These are phyloP conservation scores for Pica pica DNA, from an alignment of 2,113 vertebrate genomes.

Conservation along the genomic window DNA sequence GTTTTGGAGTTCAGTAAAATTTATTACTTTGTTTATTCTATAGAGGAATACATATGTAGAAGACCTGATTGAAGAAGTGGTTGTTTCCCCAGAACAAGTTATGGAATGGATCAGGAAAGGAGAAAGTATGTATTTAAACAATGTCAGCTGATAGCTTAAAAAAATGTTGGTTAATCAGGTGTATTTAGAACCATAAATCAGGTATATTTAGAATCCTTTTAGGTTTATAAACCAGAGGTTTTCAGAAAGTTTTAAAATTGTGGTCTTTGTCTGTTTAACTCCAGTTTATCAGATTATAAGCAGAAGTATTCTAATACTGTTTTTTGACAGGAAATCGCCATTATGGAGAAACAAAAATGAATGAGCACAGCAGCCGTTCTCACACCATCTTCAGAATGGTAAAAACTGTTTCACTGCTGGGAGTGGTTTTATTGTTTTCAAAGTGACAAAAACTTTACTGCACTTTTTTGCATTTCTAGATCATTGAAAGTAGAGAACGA, in stretches of 20 bases:
- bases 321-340: constrained; percentile 84
- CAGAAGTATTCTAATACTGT: neutral
- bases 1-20: neutral
- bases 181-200: neutral
- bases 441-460: neutral
- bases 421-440: neutral
- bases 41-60: constrained; percentile 93
- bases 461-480: constrained; percentile 66
- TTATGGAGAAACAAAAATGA: constrained; percentile 96
- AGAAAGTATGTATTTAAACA: constrained; percentile 82
- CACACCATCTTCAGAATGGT: constrained; percentile 98
- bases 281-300: neutral
- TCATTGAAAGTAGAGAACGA: constrained; percentile 90
- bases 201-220: neutral
- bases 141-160: neutral
- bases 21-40: neutral
- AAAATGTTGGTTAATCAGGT: neutral
- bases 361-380: constrained; percentile 92
- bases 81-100: constrained; percentile 83
- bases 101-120: constrained; percentile 90
- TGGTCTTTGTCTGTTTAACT: neutral
- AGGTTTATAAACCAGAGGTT: neutral
- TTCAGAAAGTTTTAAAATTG: neutral
- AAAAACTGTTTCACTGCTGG: neutral
- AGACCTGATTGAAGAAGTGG: constrained; percentile 90